Conservation (phyloP, 2,113 vertebrate genomes). For the Sigmodon hispidus region DNA sequence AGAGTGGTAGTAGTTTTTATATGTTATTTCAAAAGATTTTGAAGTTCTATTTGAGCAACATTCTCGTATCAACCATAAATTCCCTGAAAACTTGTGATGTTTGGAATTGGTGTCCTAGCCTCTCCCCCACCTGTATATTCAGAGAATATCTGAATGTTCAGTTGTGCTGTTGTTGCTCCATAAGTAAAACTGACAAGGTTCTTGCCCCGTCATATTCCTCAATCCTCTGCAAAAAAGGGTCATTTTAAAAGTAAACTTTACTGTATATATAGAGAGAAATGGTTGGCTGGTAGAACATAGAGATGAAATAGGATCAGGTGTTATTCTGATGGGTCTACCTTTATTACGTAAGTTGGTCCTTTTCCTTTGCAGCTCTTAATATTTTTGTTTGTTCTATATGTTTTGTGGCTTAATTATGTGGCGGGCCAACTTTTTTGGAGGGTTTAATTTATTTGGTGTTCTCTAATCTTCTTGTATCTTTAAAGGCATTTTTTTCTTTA, state of each 20-base stretch:
- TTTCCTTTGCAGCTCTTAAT: no score
- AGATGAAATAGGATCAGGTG: neutral
- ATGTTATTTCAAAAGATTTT: neutral
- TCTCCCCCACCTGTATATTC: neutral
- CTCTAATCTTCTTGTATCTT: no score
- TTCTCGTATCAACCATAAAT: neutral
- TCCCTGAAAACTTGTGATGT: neutral
- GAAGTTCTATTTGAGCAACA: neutral
- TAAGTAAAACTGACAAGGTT: conserved; percentile 21
- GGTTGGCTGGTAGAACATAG: neutral
- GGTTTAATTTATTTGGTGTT: no score
- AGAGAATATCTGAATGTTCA: neutral
- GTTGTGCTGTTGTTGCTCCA: neutral
- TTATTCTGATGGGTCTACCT: no score
- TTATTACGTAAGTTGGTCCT: no score
- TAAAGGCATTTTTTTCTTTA: no score
- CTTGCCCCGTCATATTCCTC: neutral
- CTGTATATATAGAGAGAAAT: neutral
- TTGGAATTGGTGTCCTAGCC: neutral
- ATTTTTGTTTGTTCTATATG: no score
- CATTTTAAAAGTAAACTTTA: neutral
- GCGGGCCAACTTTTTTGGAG: no score
- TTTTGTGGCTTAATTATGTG: no score
- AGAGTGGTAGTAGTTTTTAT: neutral
- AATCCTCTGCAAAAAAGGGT: neutral